Evolutionary conservation across 2,888 invertebrate genomes (phyloP), one percentile per base, ranked within the genome.

Genomic region (Helicoverpa assulta): DNA sequence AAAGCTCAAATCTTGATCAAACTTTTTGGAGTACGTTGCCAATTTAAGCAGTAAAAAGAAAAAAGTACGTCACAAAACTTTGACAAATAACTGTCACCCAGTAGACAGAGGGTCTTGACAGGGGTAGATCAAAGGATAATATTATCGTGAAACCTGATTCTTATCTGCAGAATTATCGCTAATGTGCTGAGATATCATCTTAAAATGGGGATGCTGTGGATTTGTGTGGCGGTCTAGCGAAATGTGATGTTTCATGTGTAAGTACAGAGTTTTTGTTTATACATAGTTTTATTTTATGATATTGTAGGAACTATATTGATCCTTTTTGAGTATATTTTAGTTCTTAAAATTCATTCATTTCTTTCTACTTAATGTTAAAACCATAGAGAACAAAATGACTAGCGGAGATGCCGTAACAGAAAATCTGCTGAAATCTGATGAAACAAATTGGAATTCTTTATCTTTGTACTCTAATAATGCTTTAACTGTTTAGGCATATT

Each of bases 181-280:
- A 94, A 94, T 94, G 91, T 88, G 76, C 66, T 12, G 58, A 80
- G 94, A 93, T 94, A 92, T 55, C 74, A 93, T 93, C 92, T 87
- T 67, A 60, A 64, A 70, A 73, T 68, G 70, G 82, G 81, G 78
- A 66, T 29, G 29, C 56, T 64, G 51, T 5, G 63, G 64, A 70
- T 66, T 77, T 55, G 10, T 73, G 37, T 67, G 60, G 40, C 59
- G 10, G 12, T n/a, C 0, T 10, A 59, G n/a, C 51, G 56, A 52
- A 51, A 60, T 62, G 6, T 54, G 43, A 3, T 12, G 29, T 10
- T 43, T 14, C n/a, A 56, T 53, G 3, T 50, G 33, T 72, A 51
- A 51, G 33, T 53, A 50, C 0, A n/a, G 14, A 33, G 53, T 0
- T 40, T 10, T 43, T n/a, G 51, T 62, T 19, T 7, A 6, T n/a